phyloP scores from a whole-genome alignment of 2,797 vertebrate species.

The Periparus ater region DNA sequence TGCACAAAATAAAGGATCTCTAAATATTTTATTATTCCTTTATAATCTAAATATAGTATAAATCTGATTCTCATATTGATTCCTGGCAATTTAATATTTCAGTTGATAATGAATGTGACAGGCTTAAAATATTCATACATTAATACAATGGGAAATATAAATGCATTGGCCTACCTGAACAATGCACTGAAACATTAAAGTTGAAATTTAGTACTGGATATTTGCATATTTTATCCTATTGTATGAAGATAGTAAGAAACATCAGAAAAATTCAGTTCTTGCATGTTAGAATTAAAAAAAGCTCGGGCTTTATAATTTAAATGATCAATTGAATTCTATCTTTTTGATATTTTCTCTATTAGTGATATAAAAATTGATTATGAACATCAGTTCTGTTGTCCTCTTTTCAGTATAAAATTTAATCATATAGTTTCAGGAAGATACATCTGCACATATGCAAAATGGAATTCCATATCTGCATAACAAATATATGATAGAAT shows the following conservation, averaged over 20 bases:
- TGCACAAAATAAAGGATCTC: background rate
- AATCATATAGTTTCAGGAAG: background rate
- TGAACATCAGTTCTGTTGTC: background rate
- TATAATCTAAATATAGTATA: slow-evolving; percentile 40
- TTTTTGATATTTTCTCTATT: background rate
- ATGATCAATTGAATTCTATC: background rate
- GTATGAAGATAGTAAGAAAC: slow-evolving; percentile 16
- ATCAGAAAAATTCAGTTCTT: background rate
- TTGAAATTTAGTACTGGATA: background rate
- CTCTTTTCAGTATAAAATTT: background rate
- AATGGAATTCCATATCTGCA: background rate
- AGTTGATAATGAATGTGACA: slow-evolving; percentile 64
- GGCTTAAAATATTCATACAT: slow-evolving; percentile 41
- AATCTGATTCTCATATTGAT: slow-evolving; percentile 60
- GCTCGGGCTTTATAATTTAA: background rate
- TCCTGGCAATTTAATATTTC: slow-evolving; percentile 30
- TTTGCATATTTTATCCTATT: background rate
- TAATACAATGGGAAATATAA: slow-evolving; percentile 31
- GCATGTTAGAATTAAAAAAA: background rate
- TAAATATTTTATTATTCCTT: slow-evolving; percentile 55
- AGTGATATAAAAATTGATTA: background rate
- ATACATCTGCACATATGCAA: background rate
- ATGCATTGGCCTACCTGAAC: slow-evolving; percentile 30
- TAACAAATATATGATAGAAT: background rate
- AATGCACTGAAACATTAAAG: background rate